Evolutionary conservation across 1,140 invertebrate genomes (phyloP).

Genomic region (Aphelinus atriplicis): DNA sequence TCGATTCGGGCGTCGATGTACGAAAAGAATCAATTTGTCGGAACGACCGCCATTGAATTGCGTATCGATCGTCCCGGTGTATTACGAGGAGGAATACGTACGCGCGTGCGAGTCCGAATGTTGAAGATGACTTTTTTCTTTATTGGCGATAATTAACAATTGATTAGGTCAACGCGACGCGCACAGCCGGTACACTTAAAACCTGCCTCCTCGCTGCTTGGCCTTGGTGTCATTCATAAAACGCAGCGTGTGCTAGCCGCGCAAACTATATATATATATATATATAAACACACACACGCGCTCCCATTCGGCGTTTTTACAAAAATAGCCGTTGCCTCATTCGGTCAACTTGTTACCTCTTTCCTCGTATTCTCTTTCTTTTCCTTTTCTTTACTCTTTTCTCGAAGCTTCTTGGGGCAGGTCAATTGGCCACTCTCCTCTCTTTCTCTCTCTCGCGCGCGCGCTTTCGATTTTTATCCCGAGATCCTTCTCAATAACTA

Average conservation of each 20-base stretch:
- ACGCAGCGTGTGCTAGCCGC: not conserved
- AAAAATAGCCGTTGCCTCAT: not conserved
- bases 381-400: no score
- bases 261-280: no score
- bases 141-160: slow-evolving; percentile 30
- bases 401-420: no score
- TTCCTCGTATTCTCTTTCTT: no score
- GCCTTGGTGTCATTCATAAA: slow-evolving; percentile 30
- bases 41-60: not conserved
- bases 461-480: no score
- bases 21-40: slow-evolving; percentile 8
- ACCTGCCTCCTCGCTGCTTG: not conserved
- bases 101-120: not conserved
- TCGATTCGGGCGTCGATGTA: no score
- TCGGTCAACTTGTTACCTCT: not conserved
- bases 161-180: not conserved
- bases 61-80: slow-evolving; percentile 2
- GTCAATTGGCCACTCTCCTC: no score
- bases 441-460: no score
- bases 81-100: no score
- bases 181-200: not conserved
- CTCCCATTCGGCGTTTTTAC: not conserved
- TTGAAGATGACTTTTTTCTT: not conserved
- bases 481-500: no score
- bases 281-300: not conserved